Evolutionary conservation across 2,797 vertebrate genomes (phyloP).

Genomic region (Rallus crepitans): DNA sequence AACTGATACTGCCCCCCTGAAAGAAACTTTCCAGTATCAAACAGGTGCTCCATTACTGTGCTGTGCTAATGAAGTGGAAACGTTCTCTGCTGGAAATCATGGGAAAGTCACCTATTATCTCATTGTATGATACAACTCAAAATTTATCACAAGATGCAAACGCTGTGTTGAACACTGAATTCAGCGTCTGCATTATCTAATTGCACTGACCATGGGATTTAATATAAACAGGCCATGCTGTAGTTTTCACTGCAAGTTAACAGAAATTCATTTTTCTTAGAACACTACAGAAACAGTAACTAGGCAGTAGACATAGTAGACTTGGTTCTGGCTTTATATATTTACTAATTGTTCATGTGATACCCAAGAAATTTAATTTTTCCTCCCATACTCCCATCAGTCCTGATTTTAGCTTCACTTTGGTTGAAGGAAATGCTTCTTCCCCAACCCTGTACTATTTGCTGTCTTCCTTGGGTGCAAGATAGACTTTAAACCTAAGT

Average conservation of each 20-base stretch:
- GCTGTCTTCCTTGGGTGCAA: background rate
- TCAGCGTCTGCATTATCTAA: background rate
- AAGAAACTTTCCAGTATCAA: slow-evolving; percentile 39
- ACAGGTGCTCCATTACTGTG: slow-evolving; percentile 54
- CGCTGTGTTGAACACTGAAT: background rate
- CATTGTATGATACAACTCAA: background rate
- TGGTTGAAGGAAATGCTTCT: background rate
- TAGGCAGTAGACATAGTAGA: background rate
- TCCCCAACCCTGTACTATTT: background rate
- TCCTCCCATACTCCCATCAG: background rate
- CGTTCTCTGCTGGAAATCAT: slow-evolving; percentile 67
- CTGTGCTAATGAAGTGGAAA: slow-evolving; percentile 57
- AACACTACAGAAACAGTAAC: background rate
- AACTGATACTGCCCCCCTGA: slow-evolving; percentile 11
- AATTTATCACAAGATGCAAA: background rate
- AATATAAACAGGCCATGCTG: background rate
- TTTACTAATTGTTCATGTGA: background rate
- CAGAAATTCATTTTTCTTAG: background rate
- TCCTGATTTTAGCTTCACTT: background rate
- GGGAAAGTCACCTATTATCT: slow-evolving; percentile 76
- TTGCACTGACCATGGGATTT: background rate
- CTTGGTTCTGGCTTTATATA: background rate
- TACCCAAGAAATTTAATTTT: background rate
- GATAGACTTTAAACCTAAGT: slow-evolving; percentile 35
- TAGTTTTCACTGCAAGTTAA: background rate